A percentile compares a stretch with the other conserved stretches of the same genome.
These are phyloP conservation scores for Temnothorax longispinosus DNA, from an alignment of 1,140 invertebrate genomes.

Conservation along the genomic window DNA sequence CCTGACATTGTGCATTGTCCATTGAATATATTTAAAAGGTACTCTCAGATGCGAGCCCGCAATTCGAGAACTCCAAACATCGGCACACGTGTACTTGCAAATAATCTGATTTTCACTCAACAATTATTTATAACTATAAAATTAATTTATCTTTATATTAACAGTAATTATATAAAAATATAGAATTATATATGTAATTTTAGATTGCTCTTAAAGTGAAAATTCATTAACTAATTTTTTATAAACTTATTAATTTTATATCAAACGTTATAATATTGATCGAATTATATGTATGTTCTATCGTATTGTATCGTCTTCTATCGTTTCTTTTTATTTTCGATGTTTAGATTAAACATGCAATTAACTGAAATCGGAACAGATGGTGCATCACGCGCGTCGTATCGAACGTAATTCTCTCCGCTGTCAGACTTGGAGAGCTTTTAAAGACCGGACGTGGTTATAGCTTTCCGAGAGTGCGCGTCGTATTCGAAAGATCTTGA, in stretches of 20 bases:
- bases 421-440: conserved; percentile 27
- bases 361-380: conserved; percentile 64
- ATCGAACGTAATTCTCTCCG: conserved; percentile 19
- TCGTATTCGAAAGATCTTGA: conserved; percentile 18
- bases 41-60: conserved; percentile 37
- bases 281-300: not conserved
- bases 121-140: not conserved
- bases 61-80: conserved; percentile 37
- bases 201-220: not conserved
- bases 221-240: not conserved
- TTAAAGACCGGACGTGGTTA: conserved; percentile 22
- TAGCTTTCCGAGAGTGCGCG: conserved; percentile 11
- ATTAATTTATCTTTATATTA: not conserved
- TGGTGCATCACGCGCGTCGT: conserved; percentile 45
- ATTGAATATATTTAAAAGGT: conserved; percentile 53
- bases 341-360: conserved; percentile 64
- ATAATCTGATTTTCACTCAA: not conserved
- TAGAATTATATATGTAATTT: not conserved
- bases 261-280: not conserved
- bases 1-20: conserved; percentile 67
- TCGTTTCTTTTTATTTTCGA: conserved; percentile 14
- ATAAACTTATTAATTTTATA: not conserved
- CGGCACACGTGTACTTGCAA: not conserved
- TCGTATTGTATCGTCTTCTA: no score
- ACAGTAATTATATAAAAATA: not conserved